Evolutionary conservation across 1,140 invertebrate genomes (phyloP), one percentile per base, ranked within the genome.

Genomic region (Condylostylus longicornis): DNA sequence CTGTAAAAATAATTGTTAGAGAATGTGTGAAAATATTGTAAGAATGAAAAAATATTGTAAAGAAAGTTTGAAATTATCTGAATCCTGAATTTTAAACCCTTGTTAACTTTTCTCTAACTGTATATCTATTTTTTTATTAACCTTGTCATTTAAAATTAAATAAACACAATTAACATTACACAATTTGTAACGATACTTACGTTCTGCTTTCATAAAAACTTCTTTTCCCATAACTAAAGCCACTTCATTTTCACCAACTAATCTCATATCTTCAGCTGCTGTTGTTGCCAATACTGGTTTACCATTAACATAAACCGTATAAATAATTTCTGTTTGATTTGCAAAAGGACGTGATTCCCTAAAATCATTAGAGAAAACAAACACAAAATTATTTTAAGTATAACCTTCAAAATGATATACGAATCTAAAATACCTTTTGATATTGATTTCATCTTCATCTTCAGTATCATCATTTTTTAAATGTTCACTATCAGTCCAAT

Each of bases 141-240:
- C n/a, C n/a, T n/a, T n/a, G n/a, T n/a, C n/a, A n/a, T n/a, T n/a
- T n/a, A n/a, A n/a, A n/a, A n/a, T n/a, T n/a, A n/a, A n/a, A n/a
- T n/a, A n/a, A n/a, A n/a, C n/a, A n/a, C n/a, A n/a, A n/a, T n/a
- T n/a, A n/a, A n/a, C n/a, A n/a, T n/a, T n/a, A n/a, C n/a, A n/a
- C n/a, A n/a, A n/a, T n/a, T 21, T 4, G 6, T 2, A 2, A 17
- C 7, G 4, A 2, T 35, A 59, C 72, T 75, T 66, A 86, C 82
- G 82, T 67, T 84, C 78, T 34, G 82, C 81, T 62, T 84, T 83
- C 40, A 81, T 78, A 12, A 79, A 70, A n/a, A 84, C 72, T 0
- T 78, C 68, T 25, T 74, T 74, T 6, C 79, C 81, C 19, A 85
- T 61, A 40, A 79, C 74, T n/a, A 67, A 63, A 1, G 71, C 70